phyloP scores from a whole-genome alignment of 1,140 invertebrate genomes.

The Aphaenogaster rudis region DNA sequence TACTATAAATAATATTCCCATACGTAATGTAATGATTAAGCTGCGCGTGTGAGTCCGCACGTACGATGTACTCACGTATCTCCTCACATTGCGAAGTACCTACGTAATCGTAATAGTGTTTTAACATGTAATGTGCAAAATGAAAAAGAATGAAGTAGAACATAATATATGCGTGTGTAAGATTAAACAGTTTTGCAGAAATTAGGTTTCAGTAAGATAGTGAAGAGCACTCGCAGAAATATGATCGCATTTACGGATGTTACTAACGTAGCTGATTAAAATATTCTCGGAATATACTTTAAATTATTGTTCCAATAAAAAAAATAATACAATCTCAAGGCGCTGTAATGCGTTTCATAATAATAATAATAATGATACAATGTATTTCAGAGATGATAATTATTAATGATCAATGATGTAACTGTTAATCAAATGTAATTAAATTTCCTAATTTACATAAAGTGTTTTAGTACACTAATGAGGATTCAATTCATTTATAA shows the following conservation, averaged over 20 bases:
- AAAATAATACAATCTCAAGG: not conserved
- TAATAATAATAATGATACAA: not conserved
- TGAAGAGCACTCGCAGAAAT: constrained; percentile 43
- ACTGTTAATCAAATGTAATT: constrained; percentile 15
- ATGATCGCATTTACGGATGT: constrained; percentile 8
- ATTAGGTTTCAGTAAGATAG: constrained; percentile 17
- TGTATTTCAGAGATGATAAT: not conserved
- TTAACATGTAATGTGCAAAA: constrained; percentile 76
- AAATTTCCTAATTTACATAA: not conserved
- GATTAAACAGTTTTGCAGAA: constrained; percentile 50
- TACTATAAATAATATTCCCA: constrained; percentile 83
- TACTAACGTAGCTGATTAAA: not conserved
- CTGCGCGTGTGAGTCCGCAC: constrained; percentile 81
- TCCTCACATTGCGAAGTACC: constrained; percentile 80
- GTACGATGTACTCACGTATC: constrained; percentile 81
- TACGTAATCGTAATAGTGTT: constrained; percentile 82
- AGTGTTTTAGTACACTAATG: not conserved
- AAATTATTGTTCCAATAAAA: not conserved
- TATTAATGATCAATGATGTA: not conserved
- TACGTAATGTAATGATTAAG: constrained; percentile 83
- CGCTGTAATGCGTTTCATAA: not conserved
- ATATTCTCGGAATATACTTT: constrained; percentile 15
- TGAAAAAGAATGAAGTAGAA: constrained; percentile 61
- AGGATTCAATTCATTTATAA: not conserved
- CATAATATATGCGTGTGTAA: constrained; percentile 57